Evolutionary conservation across 2,888 invertebrate species (phyloP), one percentile per base, ranked within the genome.

Genomic region (Timandra comae): DNA sequence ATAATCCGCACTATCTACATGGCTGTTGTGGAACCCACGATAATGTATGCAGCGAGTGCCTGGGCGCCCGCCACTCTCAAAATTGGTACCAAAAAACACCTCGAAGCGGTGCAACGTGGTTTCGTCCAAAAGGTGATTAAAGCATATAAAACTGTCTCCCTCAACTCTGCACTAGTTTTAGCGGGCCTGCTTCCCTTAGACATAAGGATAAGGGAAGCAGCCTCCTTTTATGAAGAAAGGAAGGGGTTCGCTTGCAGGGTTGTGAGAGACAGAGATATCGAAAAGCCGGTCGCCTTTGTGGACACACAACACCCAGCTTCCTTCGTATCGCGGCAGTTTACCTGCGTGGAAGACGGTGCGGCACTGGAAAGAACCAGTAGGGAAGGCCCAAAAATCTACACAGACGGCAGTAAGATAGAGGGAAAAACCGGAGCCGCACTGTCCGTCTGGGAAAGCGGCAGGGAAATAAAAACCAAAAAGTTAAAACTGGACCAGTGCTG

Each of bases 181-280:
- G 33, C 45, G 0, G 45, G 45, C 27, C 11, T 49, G n/a, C 42
- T 49, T 1, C 46, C 49, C 5, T 33, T 49, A 0, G 46, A 46
- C 36, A 33, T 49, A 1, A 16, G 47, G 0, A 27, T 46, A 2
- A 26, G 16, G 1, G 51, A 56, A 20, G 37, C 31, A 7, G 41
- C 42, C 5, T 5, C 5, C 9, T 22, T 49, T 7, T 52, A 48
- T 16, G 41, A 39, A 29, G 37, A 32, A 1, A 49, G 26, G 31
- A 46, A 29, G 12, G 46, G 48, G 7, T n/a, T 29, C 5, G 5
- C 33, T 7, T 32, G 1, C 31, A 12, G 7, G 5, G 32, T 7
- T 8, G n/a, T 45, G 5, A 40, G 30, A 3, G 51, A 37, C 2
- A 9, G 38, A 7, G 38, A 46, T 24, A 10, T 49, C 0, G 56